Base-by-base conservation (phyloP, 2,797 vertebrate genomes). In the Myotis daubentonii region DNA sequence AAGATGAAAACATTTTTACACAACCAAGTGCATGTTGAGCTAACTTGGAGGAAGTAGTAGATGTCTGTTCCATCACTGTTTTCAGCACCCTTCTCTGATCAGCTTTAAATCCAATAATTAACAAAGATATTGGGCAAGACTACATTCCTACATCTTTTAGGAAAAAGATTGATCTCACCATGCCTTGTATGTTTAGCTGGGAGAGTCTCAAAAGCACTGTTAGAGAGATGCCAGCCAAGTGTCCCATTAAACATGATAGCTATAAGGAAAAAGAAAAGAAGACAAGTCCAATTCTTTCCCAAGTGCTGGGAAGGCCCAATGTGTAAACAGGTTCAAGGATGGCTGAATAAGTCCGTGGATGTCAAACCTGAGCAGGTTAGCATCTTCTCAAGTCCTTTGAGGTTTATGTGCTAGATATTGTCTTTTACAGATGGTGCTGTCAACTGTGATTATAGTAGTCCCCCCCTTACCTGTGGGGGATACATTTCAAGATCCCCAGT, bases 1-100 rank as follows among this genome's bases (percentile, higher is more conserved):
- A 87, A 94, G 87, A 93, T 71, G 84, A 94, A 96, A 91, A 89
- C 79, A 95, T 93, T 94, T 96, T 92, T 89, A 95, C 15, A 95
- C 33, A 89, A 91, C 89, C 76, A 92, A 89, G 87, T 66, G 19
- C 60, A 87, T 70, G 57, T 62, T 91, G 86, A 87, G 68, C 17
- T 70, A 94, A 96, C 12, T 5, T 95, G 93, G 84, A 93, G 70
- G 87, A 95, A 93, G 76, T 16, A 25, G 78, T 82, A 62, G 66
- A 84, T 90, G 76, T 89, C 62, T 95, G 92, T 74, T 95, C 53
- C 6, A 89, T 87, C 36, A 25, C 89, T 70, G 89, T 94, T 91
- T 93, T 96, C 80, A 93, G 36, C 81, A 93, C 62, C 66, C 76
- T 96, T 94, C 36, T 60, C 68, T 83, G 60, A 88, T 96, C 66